Evolutionary conservation across 2,797 vertebrate species (phyloP), one percentile per base, ranked within the genome.

Genomic region (Atherinosoma microstoma): DNA sequence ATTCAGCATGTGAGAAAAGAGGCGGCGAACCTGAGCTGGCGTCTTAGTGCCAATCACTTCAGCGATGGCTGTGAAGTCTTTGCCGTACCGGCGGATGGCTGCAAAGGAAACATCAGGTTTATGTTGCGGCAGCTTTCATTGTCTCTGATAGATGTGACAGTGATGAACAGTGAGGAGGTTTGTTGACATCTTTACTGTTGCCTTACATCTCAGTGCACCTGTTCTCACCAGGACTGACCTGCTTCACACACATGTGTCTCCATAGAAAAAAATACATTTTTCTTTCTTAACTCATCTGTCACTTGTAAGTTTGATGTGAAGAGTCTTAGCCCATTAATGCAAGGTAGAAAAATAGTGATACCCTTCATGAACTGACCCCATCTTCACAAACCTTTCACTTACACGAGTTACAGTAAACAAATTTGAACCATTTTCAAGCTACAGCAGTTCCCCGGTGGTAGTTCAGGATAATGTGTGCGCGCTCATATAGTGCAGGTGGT

Each of bases 11-110:
- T n/a, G 20, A 38, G 35, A 10, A 18, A 94, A 94, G 84, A 93
- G 90, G 9, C 92, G 87, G 84, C 95, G 95, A 85, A 97, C 96
- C 91, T 98, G 97, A 63, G 95, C 93, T 2, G 95, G 90, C 0
- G 96, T 97, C 90, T 98, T 98, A 79, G 96, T 98, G 62, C 96
- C 95, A 2, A 98, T 96, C 85, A 97, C 96, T 76, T 97, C 96
- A 0, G 96, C 96, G 10, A 97, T 96, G 82, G 96, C 96, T 3
- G 92, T 83, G 53, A 98, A 96, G 90, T 98, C 96, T 90, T 96
- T 96, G 20, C 97, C 97, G 0, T 97, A 98, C 53, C 95, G 95
- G 29, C 96, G 95, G 82, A 97, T 96, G 12, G 96, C 97, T 98
- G 4, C 58, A 30, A 47, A 35, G 35, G 24, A 71, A 10, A 73